phyloP scores from a whole-genome alignment of 2,113 vertebrate species.

The Syrmaticus mikado region DNA sequence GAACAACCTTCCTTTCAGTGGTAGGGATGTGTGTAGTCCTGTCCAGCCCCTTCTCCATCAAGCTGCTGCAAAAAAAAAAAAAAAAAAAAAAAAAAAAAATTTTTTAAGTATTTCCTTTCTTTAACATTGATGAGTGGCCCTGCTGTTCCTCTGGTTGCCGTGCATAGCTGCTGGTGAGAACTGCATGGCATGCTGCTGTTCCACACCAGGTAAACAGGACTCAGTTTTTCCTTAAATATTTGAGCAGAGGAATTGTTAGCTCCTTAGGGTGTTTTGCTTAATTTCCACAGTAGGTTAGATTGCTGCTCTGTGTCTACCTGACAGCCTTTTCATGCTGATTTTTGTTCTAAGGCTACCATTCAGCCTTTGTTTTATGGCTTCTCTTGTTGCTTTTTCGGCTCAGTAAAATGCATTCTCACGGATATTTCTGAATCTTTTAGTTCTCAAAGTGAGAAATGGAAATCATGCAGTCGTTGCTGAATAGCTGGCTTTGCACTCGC shows the following conservation, averaged over 20 bases:
- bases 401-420: neutral
- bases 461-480: neutral
- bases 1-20: neutral
- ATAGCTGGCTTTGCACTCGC: neutral
- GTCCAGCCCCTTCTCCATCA: neutral
- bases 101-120: neutral
- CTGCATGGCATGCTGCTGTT: neutral
- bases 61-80: too few species aligned
- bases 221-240: neutral
- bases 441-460: neutral
- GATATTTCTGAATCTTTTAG: slow-evolving; percentile 6
- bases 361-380: slow-evolving; percentile 39
- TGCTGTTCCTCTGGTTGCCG: neutral
- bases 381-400: slow-evolving; percentile 28
- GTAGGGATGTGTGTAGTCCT: neutral
- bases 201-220: neutral
- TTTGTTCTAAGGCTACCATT: neutral
- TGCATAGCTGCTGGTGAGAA: neutral
- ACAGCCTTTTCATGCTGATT: neutral
- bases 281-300: neutral
- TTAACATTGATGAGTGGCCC: neutral
- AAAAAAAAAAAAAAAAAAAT: too few species aligned
- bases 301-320: slow-evolving; percentile 5
- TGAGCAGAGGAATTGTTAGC: neutral
- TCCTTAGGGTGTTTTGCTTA: neutral